Conservation (phyloP, 2,888 invertebrate species). For the Papilio protenor region DNA sequence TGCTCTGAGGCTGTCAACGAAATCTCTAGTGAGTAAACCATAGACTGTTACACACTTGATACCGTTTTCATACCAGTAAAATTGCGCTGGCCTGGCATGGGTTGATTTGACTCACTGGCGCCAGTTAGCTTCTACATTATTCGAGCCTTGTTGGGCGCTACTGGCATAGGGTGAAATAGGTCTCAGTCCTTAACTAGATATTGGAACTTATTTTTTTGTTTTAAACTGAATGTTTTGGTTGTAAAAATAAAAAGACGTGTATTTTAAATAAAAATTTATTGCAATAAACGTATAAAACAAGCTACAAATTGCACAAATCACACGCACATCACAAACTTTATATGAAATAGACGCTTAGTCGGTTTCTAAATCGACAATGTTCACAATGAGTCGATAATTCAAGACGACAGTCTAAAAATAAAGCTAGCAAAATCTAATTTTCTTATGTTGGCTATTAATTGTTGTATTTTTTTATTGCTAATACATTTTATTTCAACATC, state of each 20-base stretch:
- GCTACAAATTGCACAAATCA: conserved; percentile 26
- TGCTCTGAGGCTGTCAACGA: background rate
- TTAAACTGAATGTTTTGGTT: background rate
- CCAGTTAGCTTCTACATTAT: too few relatives aligned
- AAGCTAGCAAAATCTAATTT: background rate
- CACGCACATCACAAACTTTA: conserved; percentile 8
- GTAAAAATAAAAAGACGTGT: background rate
- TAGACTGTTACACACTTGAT: too few relatives aligned
- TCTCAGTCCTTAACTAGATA: too few relatives aligned
- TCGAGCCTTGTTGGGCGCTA: too few relatives aligned
- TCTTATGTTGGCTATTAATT: background rate
- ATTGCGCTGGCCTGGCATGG: too few relatives aligned
- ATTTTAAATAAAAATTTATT: conserved; percentile 26
- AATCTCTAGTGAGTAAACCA: background rate
- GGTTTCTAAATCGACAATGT: background rate
- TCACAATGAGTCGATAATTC: background rate
- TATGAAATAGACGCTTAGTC: background rate
- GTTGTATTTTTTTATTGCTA: background rate
- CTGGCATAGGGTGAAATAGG: too few relatives aligned
- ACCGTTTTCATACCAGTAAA: too few relatives aligned
- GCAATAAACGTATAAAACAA: conserved; percentile 37
- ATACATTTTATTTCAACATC: background rate
- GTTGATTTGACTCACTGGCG: too few relatives aligned
- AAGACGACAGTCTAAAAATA: background rate
- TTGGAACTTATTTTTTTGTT: background rate